Percentiles rank a stretch among this genome's conserved stretches.
Conservation (phyloP, 2,888 invertebrate genomes). For the Theristus sp. region DNA sequence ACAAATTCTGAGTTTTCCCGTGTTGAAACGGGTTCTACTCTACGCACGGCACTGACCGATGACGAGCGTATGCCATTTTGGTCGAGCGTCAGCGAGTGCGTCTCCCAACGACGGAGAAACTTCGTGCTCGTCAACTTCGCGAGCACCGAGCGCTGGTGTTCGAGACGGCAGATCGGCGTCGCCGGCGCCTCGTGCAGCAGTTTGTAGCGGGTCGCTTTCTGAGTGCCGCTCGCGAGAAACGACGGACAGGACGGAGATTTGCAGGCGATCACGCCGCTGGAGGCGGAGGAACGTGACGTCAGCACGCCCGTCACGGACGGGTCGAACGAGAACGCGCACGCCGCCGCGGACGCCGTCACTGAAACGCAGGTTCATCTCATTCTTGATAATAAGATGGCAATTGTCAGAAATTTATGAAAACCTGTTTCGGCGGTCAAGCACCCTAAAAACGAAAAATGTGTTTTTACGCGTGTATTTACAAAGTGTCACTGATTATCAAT, state of each 20-base stretch:
- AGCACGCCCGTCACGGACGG: background rate
- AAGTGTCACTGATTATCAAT: too few species aligned
- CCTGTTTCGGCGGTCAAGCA: background rate
- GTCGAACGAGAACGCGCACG: background rate
- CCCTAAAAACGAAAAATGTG: background rate
- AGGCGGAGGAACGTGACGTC: background rate
- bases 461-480: background rate
- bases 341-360: too few species aligned
- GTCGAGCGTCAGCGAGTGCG: conserved; percentile 49
- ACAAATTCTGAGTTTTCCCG: too few species aligned
- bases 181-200: background rate
- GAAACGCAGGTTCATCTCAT: background rate
- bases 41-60: conserved; percentile 40
- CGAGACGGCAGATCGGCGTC: conserved; percentile 47
- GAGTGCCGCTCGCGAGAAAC: background rate
- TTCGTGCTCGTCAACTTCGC: conserved; percentile 58
- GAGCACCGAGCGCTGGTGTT: conserved; percentile 55
- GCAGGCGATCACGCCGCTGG: background rate
- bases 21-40: too few species aligned
- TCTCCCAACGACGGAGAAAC: conserved; percentile 57
- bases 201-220: background rate
- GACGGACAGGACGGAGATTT: background rate
- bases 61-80: conserved; percentile 50
- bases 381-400: background rate
- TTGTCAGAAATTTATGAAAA: background rate